phyloP scores from a whole-genome alignment of 2,797 vertebrate genomes.

The Hydrolagus colliei region DNA sequence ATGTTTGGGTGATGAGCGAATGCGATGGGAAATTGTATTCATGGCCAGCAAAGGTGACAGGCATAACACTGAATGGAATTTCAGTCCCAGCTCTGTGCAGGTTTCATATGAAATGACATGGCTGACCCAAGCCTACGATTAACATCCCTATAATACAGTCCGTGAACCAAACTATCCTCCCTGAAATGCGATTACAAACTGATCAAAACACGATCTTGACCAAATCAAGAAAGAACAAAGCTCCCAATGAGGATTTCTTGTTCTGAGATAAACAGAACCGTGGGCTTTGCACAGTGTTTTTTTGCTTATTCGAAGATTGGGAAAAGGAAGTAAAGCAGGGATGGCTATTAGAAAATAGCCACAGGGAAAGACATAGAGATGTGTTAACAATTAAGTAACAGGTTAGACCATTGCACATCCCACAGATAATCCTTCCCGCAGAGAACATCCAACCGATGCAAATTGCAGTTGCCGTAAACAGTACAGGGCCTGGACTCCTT shows the following conservation, averaged over 20 bases:
- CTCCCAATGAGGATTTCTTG: neutral
- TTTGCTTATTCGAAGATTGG: neutral
- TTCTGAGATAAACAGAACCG: neutral
- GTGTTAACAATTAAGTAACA: neutral
- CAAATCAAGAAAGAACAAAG: neutral
- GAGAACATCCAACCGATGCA: slow-evolving; percentile 21
- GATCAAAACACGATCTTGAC: too few species aligned
- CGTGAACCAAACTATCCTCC: too few species aligned
- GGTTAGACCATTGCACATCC: slow-evolving; percentile 22
- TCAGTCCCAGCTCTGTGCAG: too few species aligned
- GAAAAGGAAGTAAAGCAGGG: neutral
- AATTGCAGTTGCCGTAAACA: neutral
- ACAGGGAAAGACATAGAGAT: neutral
- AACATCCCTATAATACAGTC: too few species aligned
- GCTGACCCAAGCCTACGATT: too few species aligned
- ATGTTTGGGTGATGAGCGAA: too few species aligned
- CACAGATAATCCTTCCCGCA: neutral
- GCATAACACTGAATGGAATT: too few species aligned
- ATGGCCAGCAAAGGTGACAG: too few species aligned
- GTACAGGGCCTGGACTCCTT: neutral
- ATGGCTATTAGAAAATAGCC: neutral
- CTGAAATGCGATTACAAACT: too few species aligned
- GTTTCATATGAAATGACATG: too few species aligned
- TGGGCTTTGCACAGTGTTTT: neutral
- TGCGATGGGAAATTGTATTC: too few species aligned